phyloP scores from a whole-genome alignment of 2,888 invertebrate genomes.

The Microdon myrmicae region DNA sequence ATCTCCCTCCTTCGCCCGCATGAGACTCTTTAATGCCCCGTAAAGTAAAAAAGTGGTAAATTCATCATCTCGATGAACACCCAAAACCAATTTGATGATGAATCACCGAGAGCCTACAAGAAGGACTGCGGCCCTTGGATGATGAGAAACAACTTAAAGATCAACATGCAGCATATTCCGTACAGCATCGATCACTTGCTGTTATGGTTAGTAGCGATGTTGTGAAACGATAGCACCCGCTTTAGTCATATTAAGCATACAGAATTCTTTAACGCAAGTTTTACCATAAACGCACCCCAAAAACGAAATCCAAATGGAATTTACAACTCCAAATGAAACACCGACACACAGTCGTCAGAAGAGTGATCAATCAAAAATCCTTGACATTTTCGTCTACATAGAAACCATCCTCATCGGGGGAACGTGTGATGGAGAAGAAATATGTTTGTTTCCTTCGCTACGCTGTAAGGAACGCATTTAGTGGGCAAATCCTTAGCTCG shows the following conservation, averaged over 20 bases:
- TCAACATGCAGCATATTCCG: conserved; percentile 36
- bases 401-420: conserved; percentile 22
- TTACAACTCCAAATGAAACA: conserved; percentile 7
- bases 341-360: conserved; percentile 25
- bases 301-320: conserved; percentile 20
- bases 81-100: conserved; percentile 45
- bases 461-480: conserved; percentile 43
- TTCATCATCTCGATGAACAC: conserved; percentile 42
- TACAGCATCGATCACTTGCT: conserved; percentile 51
- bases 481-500: no score
- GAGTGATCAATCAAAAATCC: conserved; percentile 52
- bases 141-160: conserved; percentile 11
- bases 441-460: conserved; percentile 48
- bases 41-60: conserved; percentile 11
- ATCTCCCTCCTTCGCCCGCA: conserved; percentile 2
- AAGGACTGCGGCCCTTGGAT: conserved; percentile 28
- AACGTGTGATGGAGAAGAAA: conserved; percentile 28
- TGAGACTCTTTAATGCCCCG: conserved; percentile 22
- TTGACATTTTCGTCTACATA: conserved; percentile 41
- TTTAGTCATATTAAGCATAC: background rate
- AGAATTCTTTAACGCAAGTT: conserved; percentile 1
- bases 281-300: no score
- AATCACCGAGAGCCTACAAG: conserved; percentile 18
- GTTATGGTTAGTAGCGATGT: conserved; percentile 37
- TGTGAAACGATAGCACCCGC: conserved; percentile 12